These are phyloP conservation scores for Xenops minutus DNA, from an alignment of 2,797 vertebrate genomes.

Conservation along the genomic window DNA sequence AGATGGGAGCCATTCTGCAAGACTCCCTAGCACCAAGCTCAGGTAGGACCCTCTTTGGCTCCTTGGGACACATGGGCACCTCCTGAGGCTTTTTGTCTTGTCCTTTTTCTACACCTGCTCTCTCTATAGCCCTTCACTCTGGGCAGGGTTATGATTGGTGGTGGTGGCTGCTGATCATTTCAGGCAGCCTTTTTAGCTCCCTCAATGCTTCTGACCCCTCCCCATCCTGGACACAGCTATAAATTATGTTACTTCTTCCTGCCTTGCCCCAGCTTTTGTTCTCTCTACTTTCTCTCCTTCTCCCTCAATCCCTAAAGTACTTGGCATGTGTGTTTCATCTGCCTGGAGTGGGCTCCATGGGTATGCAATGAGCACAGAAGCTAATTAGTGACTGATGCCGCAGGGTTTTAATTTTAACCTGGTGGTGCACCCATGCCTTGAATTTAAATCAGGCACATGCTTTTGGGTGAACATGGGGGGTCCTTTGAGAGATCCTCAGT, in stretches of 20 bases:
- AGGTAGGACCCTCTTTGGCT: not conserved
- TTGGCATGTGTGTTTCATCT: not conserved
- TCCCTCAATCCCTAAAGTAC: not conserved
- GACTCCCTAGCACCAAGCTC: not conserved
- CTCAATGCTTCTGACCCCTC: not conserved
- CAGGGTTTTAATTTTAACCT: not conserved
- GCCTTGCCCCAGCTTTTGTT: not conserved
- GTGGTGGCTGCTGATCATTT: not conserved
- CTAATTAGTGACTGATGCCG: not conserved
- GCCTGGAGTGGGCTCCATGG: not conserved
- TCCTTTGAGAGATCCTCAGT: not conserved
- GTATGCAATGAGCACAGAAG: not conserved
- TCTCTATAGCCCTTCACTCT: not conserved
- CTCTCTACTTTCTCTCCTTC: not conserved
- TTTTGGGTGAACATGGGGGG: not conserved
- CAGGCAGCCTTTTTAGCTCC: not conserved
- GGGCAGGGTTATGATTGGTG: not conserved
- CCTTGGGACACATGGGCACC: not conserved
- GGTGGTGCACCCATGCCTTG: not conserved
- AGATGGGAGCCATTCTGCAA: not conserved
- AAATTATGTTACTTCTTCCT: not conserved
- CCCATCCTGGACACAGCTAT: not conserved
- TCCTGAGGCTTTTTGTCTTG: not conserved
- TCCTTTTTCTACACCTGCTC: not conserved
- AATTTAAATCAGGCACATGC: not conserved